phyloP scores from a whole-genome alignment of 2,888 invertebrate genomes.

The Acleris laterana region DNA sequence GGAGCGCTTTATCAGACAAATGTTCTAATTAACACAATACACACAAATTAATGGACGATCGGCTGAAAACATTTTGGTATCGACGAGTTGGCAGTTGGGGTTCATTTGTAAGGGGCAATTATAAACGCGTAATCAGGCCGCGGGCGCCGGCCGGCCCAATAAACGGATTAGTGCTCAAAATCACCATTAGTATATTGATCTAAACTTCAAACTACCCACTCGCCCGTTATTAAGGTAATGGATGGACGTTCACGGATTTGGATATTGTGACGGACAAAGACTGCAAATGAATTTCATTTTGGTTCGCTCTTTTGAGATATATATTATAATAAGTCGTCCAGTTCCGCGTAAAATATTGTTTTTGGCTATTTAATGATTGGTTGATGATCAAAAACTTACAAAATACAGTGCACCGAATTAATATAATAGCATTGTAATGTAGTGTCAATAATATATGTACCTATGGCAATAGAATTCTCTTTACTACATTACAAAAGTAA shows the following conservation, averaged over 20 bases:
- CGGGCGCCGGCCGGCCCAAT: constrained; percentile 53
- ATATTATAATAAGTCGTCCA: no score
- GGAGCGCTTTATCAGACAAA: constrained; percentile 65
- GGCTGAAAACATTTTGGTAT: constrained; percentile 73
- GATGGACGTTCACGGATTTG: neutral
- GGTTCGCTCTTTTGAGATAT: no score
- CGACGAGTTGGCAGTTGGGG: constrained; percentile 62
- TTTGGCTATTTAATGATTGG: no score
- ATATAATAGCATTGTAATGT: no score
- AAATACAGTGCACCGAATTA: no score
- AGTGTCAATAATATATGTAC: no score
- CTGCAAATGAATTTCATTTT: no score
- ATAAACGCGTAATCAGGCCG: constrained; percentile 77
- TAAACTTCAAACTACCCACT: neutral
- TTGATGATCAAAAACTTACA: no score
- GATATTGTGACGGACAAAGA: neutral
- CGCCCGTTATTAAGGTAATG: constrained; percentile 3
- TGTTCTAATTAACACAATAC: constrained; percentile 73
- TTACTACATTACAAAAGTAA: no score
- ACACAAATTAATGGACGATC: constrained; percentile 79
- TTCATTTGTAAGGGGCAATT: constrained; percentile 80
- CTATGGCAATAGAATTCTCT: no score
- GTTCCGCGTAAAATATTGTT: no score
- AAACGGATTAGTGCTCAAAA: constrained; percentile 52
- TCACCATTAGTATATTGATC: constrained; percentile 14